Evolutionary conservation across 2,888 invertebrate species (phyloP).

Genomic region (Cosmopolites sordidus): DNA sequence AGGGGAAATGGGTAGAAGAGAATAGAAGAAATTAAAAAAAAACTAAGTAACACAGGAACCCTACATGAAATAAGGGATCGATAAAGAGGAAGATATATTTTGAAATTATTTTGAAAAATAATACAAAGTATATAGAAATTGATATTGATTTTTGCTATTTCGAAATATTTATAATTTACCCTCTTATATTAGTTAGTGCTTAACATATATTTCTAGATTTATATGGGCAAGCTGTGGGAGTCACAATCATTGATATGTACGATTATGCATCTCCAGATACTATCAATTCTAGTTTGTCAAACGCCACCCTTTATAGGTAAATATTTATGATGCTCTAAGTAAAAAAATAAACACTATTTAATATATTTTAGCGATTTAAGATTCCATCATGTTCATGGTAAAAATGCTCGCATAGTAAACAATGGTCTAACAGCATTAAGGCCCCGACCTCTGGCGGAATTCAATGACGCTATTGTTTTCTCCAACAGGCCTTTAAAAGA

Average conservation of each 20-base stretch:
- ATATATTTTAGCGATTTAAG: constrained; percentile 69
- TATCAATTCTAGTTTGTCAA: constrained; percentile 70
- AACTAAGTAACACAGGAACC: too few relatives aligned
- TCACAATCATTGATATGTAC: constrained; percentile 75
- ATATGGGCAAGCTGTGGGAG: constrained; percentile 92
- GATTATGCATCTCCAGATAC: constrained; percentile 69
- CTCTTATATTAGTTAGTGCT: too few relatives aligned
- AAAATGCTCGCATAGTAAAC: constrained; percentile 80
- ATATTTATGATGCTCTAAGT: constrained; percentile 8
- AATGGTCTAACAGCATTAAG: constrained; percentile 81
- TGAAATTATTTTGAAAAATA: too few relatives aligned
- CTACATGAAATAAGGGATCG: too few relatives aligned
- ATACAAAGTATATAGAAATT: too few relatives aligned
- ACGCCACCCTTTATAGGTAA: constrained; percentile 64
- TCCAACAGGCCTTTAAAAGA: constrained; percentile 83
- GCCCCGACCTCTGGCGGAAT: constrained; percentile 84
- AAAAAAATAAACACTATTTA: too few relatives aligned
- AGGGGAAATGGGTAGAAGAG: too few relatives aligned
- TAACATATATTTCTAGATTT: too few relatives aligned
- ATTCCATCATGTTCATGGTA: constrained; percentile 86
- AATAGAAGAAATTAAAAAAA: too few relatives aligned
- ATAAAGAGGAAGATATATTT: too few relatives aligned
- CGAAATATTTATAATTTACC: too few relatives aligned
- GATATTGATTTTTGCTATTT: too few relatives aligned
- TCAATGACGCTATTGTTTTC: constrained; percentile 91